Percentiles rank a stretch among this genome's conserved stretches.
Conservation (phyloP, 1,140 invertebrate genomes). For the Hyles euphorbiae region DNA sequence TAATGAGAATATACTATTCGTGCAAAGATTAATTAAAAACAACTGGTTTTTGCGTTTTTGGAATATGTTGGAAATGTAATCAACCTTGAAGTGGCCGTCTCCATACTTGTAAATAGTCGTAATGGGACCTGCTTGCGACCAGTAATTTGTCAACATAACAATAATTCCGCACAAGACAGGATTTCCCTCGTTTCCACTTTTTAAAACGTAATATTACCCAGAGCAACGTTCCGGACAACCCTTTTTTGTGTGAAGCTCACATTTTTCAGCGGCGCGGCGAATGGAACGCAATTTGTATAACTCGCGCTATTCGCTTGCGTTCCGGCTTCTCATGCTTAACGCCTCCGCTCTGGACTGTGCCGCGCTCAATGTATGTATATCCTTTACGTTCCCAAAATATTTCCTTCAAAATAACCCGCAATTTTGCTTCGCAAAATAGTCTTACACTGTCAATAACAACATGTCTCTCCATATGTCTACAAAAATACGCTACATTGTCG, state of each 20-base stretch:
- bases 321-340: conserved; percentile 16
- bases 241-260: conserved; percentile 40
- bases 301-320: conserved; percentile 26
- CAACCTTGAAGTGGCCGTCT: too few species aligned
- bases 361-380: too few species aligned
- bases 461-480: too few species aligned
- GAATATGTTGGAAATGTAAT: too few species aligned
- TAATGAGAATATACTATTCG: neutral
- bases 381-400: too few species aligned
- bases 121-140: neutral
- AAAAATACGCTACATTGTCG: too few species aligned
- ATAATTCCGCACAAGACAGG: conserved; percentile 29
- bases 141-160: conserved; percentile 47
- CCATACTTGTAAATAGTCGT: too few species aligned
- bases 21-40: too few species aligned
- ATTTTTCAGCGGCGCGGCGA: conserved; percentile 46
- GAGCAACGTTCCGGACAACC: conserved; percentile 31
- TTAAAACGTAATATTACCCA: conserved; percentile 38
- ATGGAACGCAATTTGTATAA: conserved; percentile 54
- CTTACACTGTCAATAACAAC: too few species aligned
- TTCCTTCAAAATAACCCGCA: too few species aligned
- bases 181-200: conserved; percentile 31
- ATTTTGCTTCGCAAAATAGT: too few species aligned
- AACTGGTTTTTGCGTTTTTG: too few species aligned
- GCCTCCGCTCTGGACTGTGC: neutral